Conservation (phyloP, 53 echinoderm and acorn worm genomes). For the Crossaster papposus region DNA sequence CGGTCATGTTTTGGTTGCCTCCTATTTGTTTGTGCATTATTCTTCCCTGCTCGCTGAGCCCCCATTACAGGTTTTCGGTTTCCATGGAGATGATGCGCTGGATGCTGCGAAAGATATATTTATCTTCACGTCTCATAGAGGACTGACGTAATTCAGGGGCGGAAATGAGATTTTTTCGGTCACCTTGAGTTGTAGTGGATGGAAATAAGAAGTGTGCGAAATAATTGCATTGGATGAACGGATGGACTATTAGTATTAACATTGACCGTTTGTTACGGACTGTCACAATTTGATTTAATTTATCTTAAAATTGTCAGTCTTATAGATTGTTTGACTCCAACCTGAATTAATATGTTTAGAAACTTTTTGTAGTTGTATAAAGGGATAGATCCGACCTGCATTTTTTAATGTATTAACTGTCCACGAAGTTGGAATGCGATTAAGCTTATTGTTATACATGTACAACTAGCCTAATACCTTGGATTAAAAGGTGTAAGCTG, state of each 20-base stretch:
- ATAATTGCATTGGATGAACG: neutral
- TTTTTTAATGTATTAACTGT: too few species aligned
- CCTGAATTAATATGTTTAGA: too few species aligned
- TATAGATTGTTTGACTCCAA: too few species aligned
- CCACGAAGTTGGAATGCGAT: too few species aligned
- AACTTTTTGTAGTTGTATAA: too few species aligned
- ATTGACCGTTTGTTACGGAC: too few species aligned
- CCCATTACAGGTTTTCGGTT: neutral
- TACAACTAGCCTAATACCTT: too few species aligned
- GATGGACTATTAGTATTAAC: neutral
- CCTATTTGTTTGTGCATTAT: neutral
- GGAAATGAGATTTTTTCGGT: slow-evolving; percentile 14
- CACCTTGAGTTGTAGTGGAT: slow-evolving; percentile 5
- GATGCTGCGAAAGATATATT: neutral
- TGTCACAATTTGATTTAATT: too few species aligned
- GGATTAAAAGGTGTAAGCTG: too few species aligned
- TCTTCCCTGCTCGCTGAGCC: slow-evolving; percentile 30
- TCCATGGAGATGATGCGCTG: slow-evolving; percentile 44
- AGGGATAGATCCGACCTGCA: too few species aligned
- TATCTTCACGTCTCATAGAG: neutral
- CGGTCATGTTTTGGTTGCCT: slow-evolving; percentile 48
- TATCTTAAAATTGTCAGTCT: too few species aligned
- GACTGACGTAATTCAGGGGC: slow-evolving; percentile 50
- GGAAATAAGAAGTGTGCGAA: slow-evolving; percentile 9
- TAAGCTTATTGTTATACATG: too few species aligned